These are phyloP conservation scores for Philonicus albiceps DNA, from an alignment of 2,888 invertebrate genomes.

Conservation along the genomic window DNA sequence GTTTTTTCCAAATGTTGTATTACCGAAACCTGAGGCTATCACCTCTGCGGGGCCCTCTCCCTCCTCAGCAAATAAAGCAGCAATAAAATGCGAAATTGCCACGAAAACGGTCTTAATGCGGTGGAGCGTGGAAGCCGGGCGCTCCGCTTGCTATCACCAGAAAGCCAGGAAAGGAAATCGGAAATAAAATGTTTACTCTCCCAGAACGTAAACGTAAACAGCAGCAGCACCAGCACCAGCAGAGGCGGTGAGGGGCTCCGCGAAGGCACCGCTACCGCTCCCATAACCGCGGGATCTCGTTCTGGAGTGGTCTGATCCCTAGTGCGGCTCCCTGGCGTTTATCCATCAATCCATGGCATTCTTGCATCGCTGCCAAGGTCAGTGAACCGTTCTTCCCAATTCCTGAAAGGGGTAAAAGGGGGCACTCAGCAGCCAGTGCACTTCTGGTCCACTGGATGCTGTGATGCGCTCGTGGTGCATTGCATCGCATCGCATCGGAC, in stretches of 20 bases:
- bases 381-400: neutral
- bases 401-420: neutral
- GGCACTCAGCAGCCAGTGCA: neutral
- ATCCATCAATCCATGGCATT: conserved; percentile 12
- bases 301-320: neutral
- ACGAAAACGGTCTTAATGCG: neutral
- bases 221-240: neutral
- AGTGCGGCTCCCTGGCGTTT: neutral
- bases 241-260: neutral
- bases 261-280: neutral
- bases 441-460: neutral
- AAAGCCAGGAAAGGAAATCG: conserved; percentile 10
- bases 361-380: conserved; percentile 6
- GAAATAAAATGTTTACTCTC: conserved; percentile 28
- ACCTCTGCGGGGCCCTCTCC: neutral
- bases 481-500: neutral
- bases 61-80: neutral
- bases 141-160: neutral
- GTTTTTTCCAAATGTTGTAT: neutral
- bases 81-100: neutral
- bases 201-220: conserved; percentile 7
- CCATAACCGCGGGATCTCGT: neutral
- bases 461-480: neutral
- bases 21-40: neutral
- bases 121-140: neutral